phyloP scores from a whole-genome alignment of 2,113 vertebrate genomes.

The Athene noctua region DNA sequence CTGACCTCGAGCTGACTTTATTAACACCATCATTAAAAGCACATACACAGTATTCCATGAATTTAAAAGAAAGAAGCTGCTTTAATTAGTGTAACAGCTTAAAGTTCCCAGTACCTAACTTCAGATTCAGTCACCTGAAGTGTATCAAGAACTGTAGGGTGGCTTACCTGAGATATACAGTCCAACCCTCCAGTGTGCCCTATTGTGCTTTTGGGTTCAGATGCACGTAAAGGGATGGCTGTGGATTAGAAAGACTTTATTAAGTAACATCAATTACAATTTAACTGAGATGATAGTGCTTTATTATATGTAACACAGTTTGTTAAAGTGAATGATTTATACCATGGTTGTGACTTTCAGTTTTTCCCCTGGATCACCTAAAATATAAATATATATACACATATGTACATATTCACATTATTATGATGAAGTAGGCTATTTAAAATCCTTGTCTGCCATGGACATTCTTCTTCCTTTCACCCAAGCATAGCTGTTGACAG shows the following conservation, averaged over 20 bases:
- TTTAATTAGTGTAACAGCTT: slow-evolving; percentile 9
- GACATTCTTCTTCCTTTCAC: background rate
- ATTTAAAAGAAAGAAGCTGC: slow-evolving; percentile 18
- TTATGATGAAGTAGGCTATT: background rate
- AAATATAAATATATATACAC: background rate
- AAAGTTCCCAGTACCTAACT: background rate
- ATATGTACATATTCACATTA: background rate
- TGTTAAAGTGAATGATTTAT: background rate
- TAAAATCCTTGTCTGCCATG: background rate
- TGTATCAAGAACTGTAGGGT: background rate
- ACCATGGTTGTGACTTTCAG: background rate
- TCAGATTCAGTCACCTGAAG: background rate
- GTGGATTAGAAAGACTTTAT: background rate
- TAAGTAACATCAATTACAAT: background rate
- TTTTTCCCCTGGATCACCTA: background rate
- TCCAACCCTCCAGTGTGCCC: background rate
- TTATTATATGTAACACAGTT: background rate
- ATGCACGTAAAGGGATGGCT: background rate
- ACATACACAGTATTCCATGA: background rate
- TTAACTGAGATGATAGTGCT: background rate
- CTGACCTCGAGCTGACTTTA: slow-evolving; percentile 17
- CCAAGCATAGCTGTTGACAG: background rate
- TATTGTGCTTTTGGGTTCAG: background rate
- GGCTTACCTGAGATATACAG: background rate
- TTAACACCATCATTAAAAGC: slow-evolving; percentile 46